These are phyloP conservation scores for Acridotheres tristis DNA, from an alignment of 2,797 vertebrate genomes.

Conservation along the genomic window DNA sequence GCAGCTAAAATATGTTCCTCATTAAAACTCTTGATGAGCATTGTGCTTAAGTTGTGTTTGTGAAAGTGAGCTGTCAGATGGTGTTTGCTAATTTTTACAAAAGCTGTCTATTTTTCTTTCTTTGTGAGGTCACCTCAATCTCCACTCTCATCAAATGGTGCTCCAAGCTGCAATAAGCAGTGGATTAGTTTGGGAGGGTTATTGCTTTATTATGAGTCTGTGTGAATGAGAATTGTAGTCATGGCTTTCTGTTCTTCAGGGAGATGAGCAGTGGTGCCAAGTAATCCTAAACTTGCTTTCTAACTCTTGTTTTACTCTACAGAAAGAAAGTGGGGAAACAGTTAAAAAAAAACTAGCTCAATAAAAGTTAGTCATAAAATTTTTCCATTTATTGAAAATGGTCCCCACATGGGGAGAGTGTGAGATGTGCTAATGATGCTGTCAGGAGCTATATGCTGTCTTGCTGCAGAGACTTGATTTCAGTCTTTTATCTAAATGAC, in stretches of 20 bases:
- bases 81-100: background rate
- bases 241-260: background rate
- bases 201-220: background rate
- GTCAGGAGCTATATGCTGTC: background rate
- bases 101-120: background rate
- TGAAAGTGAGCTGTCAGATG: background rate
- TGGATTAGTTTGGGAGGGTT: background rate
- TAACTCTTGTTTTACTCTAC: background rate
- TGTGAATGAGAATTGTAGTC: accelerated
- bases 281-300: background rate
- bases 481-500: background rate
- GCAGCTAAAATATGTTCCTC: conserved; percentile 1
- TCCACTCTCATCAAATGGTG: background rate
- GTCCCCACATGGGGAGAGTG: accelerated
- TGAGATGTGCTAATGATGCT: background rate
- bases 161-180: background rate
- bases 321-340: background rate
- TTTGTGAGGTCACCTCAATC: background rate
- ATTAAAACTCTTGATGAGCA: background rate
- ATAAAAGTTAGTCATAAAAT: background rate
- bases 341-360: background rate
- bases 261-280: background rate
- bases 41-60: background rate
- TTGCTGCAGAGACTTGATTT: background rate
- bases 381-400: background rate